Percentiles rank a stretch among this genome's conserved stretches.
phyloP scores from a whole-genome alignment of 2,113 vertebrate genomes.

The Onychostoma macrolepis region DNA sequence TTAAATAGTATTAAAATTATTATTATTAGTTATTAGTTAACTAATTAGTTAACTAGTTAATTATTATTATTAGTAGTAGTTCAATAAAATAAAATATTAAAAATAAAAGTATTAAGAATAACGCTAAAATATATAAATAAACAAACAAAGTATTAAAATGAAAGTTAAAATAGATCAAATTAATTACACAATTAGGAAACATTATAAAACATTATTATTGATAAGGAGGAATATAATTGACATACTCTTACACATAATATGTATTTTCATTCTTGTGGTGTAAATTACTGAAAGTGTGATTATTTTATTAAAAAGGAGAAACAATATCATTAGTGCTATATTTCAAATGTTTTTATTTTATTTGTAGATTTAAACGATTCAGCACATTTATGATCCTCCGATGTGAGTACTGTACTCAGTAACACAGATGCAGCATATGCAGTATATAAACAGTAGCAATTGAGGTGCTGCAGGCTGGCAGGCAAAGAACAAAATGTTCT shows the following conservation, averaged over 20 bases:
- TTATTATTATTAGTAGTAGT: no score
- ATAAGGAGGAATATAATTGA: neutral
- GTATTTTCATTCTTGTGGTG: neutral
- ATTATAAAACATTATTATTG: neutral
- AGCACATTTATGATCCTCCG: neutral
- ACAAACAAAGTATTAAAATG: neutral
- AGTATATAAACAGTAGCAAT: neutral
- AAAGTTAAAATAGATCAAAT: neutral
- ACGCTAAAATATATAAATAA: neutral
- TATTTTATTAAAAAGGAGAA: neutral
- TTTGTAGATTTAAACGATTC: neutral
- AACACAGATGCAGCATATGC: neutral
- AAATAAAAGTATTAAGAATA: neutral
- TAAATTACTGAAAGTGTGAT: neutral
- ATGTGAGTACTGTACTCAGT: neutral
- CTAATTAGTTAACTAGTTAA: no score
- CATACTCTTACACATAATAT: neutral
- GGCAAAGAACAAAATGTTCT: constrained; percentile 55
- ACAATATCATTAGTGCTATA: neutral
- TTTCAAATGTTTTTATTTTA: neutral
- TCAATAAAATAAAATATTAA: neutral
- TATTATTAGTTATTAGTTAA: no score
- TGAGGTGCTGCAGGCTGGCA: neutral
- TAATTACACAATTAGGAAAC: neutral
- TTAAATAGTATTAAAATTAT: no score